phyloP scores from a whole-genome alignment of 2,113 vertebrate species.

The Nyctibius bracteatus region DNA sequence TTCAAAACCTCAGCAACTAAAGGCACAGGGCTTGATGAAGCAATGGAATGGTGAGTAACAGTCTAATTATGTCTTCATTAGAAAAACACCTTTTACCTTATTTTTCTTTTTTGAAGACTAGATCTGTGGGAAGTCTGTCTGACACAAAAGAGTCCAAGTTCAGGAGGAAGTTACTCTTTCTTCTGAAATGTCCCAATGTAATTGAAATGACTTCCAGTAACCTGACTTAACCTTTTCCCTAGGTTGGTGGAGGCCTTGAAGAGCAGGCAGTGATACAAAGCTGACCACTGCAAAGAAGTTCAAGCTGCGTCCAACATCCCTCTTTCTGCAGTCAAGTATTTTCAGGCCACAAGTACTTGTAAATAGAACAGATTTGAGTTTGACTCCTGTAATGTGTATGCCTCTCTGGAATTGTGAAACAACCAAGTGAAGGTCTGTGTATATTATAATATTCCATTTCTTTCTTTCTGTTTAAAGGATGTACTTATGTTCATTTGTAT shows the following conservation, averaged over 20 bases:
- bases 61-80: neutral
- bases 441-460: conserved; percentile 44
- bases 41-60: conserved; percentile 91
- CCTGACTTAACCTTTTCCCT: neutral
- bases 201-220: neutral
- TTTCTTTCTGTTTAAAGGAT: conserved; percentile 56
- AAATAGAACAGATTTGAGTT: conserved; percentile 47
- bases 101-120: neutral
- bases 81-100: neutral
- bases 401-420: neutral
- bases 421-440: conserved; percentile 52
- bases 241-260: conserved; percentile 97
- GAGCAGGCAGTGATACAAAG: conserved; percentile 85
- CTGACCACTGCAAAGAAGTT: neutral
- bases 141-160: neutral
- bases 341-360: conserved; percentile 35
- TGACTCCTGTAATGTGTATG: neutral
- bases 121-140: neutral
- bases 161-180: neutral
- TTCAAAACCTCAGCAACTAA: conserved; percentile 98
- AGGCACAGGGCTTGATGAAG: conserved; percentile 92
- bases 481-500: conserved; percentile 58
- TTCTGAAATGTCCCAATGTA: neutral
- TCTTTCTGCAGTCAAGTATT: conserved; percentile 24
- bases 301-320: neutral